Base-by-base conservation (phyloP, 2,797 vertebrate species). In the Onychomys torridus region DNA sequence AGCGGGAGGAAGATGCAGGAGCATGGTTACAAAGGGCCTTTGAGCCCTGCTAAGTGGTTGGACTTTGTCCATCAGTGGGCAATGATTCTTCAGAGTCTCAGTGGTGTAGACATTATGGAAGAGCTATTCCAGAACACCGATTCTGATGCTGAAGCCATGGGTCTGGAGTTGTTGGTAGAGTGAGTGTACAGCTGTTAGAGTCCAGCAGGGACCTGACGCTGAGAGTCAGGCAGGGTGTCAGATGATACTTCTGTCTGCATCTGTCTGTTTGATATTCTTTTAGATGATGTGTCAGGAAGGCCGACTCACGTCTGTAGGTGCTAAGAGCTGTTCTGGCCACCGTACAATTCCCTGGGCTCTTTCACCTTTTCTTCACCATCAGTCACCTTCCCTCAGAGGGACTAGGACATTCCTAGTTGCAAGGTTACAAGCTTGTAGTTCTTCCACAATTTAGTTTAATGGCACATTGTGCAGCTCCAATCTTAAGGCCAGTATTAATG, bases 381-480 rank as follows among this genome's bases (percentile, higher is more conserved):
- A 57, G 23, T 75, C 81, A 21, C 10, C 14, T 86, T 87, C 61
- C 43, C 0, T 0, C 40, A 75, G 73, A 76, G 21, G 10, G 63
- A 29, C 19, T n/a, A 61, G 46, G 52, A 55, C 0, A 3, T 88
- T 10, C 37, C 71, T 40, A 25, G 12, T 43, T 93, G 59, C 2
- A 77, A 81, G 89, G n/a, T 37, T 13, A 14, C 89, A 75, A 79
- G 17, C 0, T 9, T 2, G 17, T 76, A 32, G 34, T 86, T 93
- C 46, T 90, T 76, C 81, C 63, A 67, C 73, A 52, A 73, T 61
- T 86, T 85, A 43, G 89, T 92, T 92, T 93, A 93, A 73, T 52
- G 65, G 8, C 10, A 7, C 34, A 49, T 73, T 67, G 32, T 71
- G 37, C 17, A 79, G 27, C 69, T 17, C 34, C 63, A 82, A 14